Conservation (phyloP, 2,113 vertebrate species). For the Daboia siamensis region DNA sequence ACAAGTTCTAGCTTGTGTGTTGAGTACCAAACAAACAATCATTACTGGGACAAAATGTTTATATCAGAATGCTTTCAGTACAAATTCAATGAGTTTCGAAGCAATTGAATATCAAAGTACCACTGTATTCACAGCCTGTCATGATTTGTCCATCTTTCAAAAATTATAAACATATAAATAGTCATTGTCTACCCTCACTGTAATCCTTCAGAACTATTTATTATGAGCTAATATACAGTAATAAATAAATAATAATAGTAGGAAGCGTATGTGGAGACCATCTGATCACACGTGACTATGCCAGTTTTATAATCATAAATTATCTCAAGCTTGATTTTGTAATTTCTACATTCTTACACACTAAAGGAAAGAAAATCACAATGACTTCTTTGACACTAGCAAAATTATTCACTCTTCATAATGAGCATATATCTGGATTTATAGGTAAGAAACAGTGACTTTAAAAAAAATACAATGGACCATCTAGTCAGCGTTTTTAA, state of each 20-base stretch:
- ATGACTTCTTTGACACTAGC: not conserved
- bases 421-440: not conserved
- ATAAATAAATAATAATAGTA: not conserved
- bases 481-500: not conserved
- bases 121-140: not conserved
- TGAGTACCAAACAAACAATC: not conserved
- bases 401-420: not conserved
- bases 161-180: not conserved
- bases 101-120: not conserved
- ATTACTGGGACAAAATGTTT: not conserved
- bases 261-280: not conserved
- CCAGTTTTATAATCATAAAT: not conserved
- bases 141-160: not conserved
- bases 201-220: not conserved
- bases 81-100: not conserved
- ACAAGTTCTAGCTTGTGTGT: not conserved
- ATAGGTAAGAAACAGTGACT: not conserved
- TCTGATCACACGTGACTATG: not conserved
- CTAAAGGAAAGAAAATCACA: not conserved
- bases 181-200: not conserved
- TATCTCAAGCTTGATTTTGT: not conserved
- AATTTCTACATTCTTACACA: not conserved
- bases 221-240: not conserved
- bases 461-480: not conserved
- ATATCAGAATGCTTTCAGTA: not conserved